Evolutionary conservation across 2,888 invertebrate genomes (phyloP).

Genomic region (Drosophila lutescens): DNA sequence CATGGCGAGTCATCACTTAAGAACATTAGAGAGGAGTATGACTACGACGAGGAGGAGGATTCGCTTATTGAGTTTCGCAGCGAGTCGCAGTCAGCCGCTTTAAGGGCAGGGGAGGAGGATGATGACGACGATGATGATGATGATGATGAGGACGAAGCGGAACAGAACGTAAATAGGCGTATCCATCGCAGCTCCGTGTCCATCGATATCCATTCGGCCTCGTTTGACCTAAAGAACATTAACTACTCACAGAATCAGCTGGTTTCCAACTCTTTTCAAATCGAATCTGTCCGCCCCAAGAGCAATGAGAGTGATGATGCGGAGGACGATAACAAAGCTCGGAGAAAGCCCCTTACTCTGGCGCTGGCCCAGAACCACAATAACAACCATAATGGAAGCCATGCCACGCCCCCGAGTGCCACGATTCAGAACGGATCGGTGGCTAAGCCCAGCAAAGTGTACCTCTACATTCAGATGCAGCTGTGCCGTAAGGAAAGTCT

Average conservation of each 20-base stretch:
- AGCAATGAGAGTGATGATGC: constrained; percentile 54
- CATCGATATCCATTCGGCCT: constrained; percentile 80
- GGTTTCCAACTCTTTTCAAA: constrained; percentile 83
- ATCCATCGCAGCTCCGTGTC: constrained; percentile 63
- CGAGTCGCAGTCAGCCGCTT: constrained; percentile 79
- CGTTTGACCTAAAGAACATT: constrained; percentile 72
- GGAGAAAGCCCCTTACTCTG: constrained; percentile 81
- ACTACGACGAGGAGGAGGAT: constrained; percentile 78
- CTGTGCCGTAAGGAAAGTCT: constrained; percentile 94
- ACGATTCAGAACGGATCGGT: constrained; percentile 43
- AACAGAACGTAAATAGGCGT: constrained; percentile 20
- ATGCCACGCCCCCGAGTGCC: constrained; percentile 38
- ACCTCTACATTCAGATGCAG: constrained; percentile 99
- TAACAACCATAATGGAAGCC: constrained; percentile 26
- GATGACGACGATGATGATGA: constrained; percentile 27
- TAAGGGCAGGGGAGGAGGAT: constrained; percentile 48
- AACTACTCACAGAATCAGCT: constrained; percentile 79
- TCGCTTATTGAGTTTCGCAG: constrained; percentile 82
- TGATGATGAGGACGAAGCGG: constrained; percentile 14
- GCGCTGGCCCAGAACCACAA: constrained; percentile 68
- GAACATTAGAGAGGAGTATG: constrained; percentile 33
- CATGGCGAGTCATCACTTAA: constrained; percentile 39
- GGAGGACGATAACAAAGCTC: constrained; percentile 27
- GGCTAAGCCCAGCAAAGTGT: constrained; percentile 86
- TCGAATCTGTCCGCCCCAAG: constrained; percentile 82